Base-by-base conservation (phyloP, 2,113 vertebrate species). In the Podilymbus podiceps region DNA sequence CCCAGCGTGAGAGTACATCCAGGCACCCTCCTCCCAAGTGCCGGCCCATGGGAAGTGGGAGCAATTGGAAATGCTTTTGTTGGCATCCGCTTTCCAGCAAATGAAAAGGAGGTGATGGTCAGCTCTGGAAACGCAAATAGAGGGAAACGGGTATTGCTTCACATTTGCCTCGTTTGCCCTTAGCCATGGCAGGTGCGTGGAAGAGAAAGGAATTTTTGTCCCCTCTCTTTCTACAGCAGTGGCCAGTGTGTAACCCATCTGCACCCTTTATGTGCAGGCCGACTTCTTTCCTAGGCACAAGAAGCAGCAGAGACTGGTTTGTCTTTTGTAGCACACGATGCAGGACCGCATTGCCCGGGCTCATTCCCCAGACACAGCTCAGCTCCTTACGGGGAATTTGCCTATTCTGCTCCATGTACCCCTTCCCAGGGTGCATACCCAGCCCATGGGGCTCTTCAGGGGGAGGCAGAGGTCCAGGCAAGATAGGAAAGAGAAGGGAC, bases 41-140 rank as follows among this genome's bases (percentile, higher is more conserved):
- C 72, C 38, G 35, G 28, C 42, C 27, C 46, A 79, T 16, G 9
- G 50, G 40, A 82, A 66, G 42, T 60, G 35, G 42, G 62, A 84
- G 28, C 66, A 86, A 55, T 28, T 25, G 30, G 62, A 58, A 84
- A 75, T 76, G 67, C 81, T 87, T 95, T 90, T 87, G 19, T 52
- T 79, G 76, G 89, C 67, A 46, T 42, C 52, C 1, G 1, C 15
- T 50, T 55, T 20, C 35, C 42, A 75, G 56, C 25, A 71, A 91
- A 83, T 1, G 3, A 68, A 49, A 64, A 93, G 30, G 38, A 91
- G 49, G 35, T 50, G 52, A 72, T 71, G 8, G 27, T 77, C 12
- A 67, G 60, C 35, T 78, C 76, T 56, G 40, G 69, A 77, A 88
- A 68, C 13, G 4, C 46, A 33, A 38, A 66, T 11, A 23, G 44